phyloP scores from a whole-genome alignment of 2,888 invertebrate species.

The Nomada fabriciana region DNA sequence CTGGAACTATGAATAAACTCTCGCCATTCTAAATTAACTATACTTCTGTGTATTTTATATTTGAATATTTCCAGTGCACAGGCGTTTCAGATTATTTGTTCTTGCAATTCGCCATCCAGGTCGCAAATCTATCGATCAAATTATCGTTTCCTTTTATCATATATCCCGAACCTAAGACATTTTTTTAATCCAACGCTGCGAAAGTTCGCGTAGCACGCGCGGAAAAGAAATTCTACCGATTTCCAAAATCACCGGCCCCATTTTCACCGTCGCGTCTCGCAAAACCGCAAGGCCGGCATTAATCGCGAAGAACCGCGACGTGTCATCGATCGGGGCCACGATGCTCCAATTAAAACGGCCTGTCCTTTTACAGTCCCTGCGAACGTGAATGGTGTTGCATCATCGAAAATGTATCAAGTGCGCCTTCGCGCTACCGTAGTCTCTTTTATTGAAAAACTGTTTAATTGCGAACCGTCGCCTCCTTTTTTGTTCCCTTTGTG shows the following conservation, averaged over 20 bases:
- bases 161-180: too few species aligned
- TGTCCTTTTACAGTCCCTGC: not conserved
- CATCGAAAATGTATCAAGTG: constrained; percentile 22
- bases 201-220: too few species aligned
- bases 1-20: not conserved
- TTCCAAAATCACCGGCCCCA: not conserved
- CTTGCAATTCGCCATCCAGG: too few species aligned
- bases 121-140: too few species aligned
- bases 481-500: not conserved
- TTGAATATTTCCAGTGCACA: not conserved
- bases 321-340: not conserved
- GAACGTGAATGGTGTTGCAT: constrained; percentile 15
- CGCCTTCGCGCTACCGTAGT: not conserved
- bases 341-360: constrained; percentile 8
- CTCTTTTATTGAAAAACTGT: constrained; percentile 57
- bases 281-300: not conserved
- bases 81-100: not conserved
- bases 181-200: too few species aligned
- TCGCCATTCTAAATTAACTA: not conserved
- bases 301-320: not conserved
- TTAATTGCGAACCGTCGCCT: constrained; percentile 56
- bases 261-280: not conserved
- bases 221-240: not conserved
- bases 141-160: too few species aligned
- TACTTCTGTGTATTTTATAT: not conserved